These are phyloP conservation scores for Pseudocheirus occidentalis DNA, from an alignment of 2,797 vertebrate genomes.

Conservation along the genomic window DNA sequence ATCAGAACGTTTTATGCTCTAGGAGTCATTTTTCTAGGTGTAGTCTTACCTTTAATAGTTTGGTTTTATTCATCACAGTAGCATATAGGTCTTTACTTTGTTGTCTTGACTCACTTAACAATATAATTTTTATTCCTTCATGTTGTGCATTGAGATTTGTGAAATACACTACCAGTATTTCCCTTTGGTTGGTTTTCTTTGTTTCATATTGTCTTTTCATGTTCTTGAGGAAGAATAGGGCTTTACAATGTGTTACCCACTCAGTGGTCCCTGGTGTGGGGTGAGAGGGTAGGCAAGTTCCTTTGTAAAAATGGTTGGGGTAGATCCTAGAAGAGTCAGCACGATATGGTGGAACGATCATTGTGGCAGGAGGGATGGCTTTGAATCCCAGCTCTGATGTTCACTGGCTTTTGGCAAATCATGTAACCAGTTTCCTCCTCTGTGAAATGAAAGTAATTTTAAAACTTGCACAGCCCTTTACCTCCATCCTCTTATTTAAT, in stretches of 20 bases:
- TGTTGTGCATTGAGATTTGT: background rate
- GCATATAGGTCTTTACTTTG: background rate
- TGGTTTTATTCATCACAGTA: conserved; percentile 5
- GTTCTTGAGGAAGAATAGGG: background rate
- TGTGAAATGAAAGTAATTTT: background rate
- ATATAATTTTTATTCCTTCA: conserved; percentile 20
- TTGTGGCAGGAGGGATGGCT: background rate
- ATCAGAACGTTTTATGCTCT: background rate
- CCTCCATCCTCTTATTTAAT: background rate
- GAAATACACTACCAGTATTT: background rate
- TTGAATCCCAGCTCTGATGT: no score
- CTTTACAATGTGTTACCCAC: background rate
- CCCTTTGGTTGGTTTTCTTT: background rate
- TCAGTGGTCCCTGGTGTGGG: background rate
- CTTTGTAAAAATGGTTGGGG: background rate
- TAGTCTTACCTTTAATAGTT: background rate
- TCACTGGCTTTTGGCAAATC: background rate
- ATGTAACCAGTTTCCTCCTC: background rate
- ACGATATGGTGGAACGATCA: background rate
- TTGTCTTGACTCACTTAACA: background rate
- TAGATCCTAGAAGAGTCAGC: background rate
- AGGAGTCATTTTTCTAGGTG: background rate
- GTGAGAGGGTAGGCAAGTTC: background rate
- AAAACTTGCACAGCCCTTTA: background rate
- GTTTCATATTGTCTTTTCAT: background rate